Percentiles rank a stretch among this genome's conserved stretches.
Evolutionary conservation across 2,797 vertebrate genomes (phyloP).

Genomic region (Ceyx erithaca): DNA sequence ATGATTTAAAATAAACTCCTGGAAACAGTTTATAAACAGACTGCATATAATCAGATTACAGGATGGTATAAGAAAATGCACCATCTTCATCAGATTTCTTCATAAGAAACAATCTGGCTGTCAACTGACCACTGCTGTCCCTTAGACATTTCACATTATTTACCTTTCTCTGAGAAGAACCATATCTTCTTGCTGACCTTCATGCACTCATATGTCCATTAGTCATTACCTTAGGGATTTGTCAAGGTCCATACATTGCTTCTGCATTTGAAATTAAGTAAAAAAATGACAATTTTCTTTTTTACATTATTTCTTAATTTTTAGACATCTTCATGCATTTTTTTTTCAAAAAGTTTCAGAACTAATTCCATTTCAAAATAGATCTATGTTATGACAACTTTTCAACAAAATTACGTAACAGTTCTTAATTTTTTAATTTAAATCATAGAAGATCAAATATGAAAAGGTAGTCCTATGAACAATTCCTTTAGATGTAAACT

Average conservation of each 20-base stretch:
- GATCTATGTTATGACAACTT: background rate
- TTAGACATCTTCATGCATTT: background rate
- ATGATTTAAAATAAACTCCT: background rate
- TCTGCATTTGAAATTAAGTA: background rate
- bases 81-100: background rate
- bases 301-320: background rate
- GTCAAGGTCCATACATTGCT: background rate
- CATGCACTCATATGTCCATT: background rate
- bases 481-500: background rate
- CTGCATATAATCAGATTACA: background rate
- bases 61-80: background rate
- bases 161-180: background rate
- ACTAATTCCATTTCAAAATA: background rate
- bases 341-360: background rate
- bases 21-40: background rate
- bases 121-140: background rate
- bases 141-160: background rate
- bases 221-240: constrained; percentile 5
- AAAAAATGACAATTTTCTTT: background rate
- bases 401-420: background rate
- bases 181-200: background rate
- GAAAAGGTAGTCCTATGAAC: background rate
- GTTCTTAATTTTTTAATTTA: background rate
- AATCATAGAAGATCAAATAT: background rate
- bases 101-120: background rate